Percentiles rank a stretch among this genome's conserved stretches.
Evolutionary conservation across 1,140 invertebrate species (phyloP).

Genomic region (Musca domestica): DNA sequence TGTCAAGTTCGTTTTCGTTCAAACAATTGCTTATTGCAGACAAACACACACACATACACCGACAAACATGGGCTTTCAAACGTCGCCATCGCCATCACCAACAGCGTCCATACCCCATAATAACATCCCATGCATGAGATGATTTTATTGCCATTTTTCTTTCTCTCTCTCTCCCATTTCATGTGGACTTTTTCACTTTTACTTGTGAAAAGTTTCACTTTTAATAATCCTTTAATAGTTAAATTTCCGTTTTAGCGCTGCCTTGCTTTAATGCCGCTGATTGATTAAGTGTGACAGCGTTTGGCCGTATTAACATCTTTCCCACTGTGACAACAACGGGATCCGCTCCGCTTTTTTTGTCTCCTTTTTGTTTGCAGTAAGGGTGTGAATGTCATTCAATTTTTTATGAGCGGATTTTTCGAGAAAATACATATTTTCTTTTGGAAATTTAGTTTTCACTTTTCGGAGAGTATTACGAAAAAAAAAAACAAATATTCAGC

Average conservation of each 20-base stretch:
- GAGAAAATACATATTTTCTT: too few relatives aligned
- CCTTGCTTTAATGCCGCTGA: background rate
- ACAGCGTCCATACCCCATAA: too few relatives aligned
- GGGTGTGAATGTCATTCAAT: too few relatives aligned
- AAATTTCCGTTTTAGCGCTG: constrained; percentile 21
- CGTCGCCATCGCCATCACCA: too few relatives aligned
- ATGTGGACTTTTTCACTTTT: constrained; percentile 12
- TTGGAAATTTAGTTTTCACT: too few relatives aligned
- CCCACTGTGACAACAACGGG: background rate
- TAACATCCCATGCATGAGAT: constrained; percentile 19
- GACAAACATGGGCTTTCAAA: too few relatives aligned
- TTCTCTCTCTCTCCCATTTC: background rate
- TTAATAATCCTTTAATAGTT: constrained; percentile 21
- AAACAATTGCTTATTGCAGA: too few relatives aligned
- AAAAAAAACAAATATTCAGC: too few relatives aligned
- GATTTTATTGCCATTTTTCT: constrained; percentile 8
- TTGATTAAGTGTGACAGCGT: background rate
- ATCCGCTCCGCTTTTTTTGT: background rate
- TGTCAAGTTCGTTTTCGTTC: too few relatives aligned
- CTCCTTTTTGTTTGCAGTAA: background rate
- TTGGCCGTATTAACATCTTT: background rate
- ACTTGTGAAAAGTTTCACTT: constrained; percentile 17
- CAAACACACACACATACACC: too few relatives aligned
- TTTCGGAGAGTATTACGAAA: too few relatives aligned
- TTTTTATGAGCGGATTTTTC: too few relatives aligned